Evolutionary conservation across 2,797 vertebrate species (phyloP).

Genomic region (Catharus ustulatus): DNA sequence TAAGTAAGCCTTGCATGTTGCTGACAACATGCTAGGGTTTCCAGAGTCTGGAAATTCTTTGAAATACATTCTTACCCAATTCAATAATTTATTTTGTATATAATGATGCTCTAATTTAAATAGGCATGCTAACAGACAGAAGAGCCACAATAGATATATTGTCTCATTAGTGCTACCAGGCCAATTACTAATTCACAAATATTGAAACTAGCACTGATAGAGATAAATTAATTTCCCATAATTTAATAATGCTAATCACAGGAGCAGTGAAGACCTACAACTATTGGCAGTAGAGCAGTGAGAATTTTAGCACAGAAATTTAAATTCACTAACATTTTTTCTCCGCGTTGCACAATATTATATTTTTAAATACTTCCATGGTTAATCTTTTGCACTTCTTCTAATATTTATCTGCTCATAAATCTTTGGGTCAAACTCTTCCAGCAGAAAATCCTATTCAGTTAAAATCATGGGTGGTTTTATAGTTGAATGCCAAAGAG

Average conservation of each 20-base stretch:
- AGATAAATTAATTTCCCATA: conserved; percentile 74
- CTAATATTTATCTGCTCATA: background rate
- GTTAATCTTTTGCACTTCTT: background rate
- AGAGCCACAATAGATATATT: conserved; percentile 61
- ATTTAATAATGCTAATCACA: conserved; percentile 74
- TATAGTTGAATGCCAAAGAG: background rate
- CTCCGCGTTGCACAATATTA: background rate
- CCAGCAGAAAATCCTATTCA: background rate
- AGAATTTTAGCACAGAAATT: background rate
- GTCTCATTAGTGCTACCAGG: conserved; percentile 60
- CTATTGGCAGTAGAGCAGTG: background rate
- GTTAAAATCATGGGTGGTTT: background rate
- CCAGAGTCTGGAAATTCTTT: background rate
- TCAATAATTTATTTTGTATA: conserved; percentile 44
- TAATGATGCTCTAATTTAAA: conserved; percentile 49
- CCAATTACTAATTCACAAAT: conserved; percentile 77
- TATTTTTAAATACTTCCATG: background rate
- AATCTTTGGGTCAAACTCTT: background rate
- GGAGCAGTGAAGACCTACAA: background rate
- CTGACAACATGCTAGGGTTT: conserved; percentile 32
- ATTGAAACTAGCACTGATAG: conserved; percentile 74
- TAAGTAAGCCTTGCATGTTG: background rate
- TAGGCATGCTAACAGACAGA: conserved; percentile 65
- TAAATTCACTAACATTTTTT: background rate
- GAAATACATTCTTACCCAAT: conserved; percentile 29